Evolutionary conservation across 2,113 vertebrate species (phyloP).

Genomic region (Petromus typicus): DNA sequence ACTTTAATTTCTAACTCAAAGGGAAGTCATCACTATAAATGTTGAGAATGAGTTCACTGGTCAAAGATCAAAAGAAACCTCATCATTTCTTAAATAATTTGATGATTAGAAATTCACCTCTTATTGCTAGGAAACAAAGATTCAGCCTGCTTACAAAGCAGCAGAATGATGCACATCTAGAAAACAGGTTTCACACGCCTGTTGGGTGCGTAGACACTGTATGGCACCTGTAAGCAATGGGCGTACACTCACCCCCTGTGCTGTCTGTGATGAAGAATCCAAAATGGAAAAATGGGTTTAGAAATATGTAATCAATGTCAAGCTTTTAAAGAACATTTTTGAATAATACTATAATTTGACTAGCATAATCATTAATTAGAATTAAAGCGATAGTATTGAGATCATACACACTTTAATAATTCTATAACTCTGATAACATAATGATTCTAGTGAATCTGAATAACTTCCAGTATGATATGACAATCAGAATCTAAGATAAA

Average conservation of each 20-base stretch:
- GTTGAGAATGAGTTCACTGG: not conserved
- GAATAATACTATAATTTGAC: not conserved
- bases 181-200: not conserved
- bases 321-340: not conserved
- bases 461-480: not conserved
- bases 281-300: constrained; percentile 15
- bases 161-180: not conserved
- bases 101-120: constrained; percentile 19
- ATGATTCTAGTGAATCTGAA: not conserved
- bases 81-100: constrained; percentile 37
- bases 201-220: not conserved
- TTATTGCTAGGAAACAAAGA: not conserved
- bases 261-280: not conserved
- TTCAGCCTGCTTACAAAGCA: not conserved
- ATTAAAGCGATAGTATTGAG: not conserved
- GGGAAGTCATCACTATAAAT: not conserved
- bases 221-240: not conserved
- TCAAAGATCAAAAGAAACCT: not conserved
- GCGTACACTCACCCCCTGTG: not conserved
- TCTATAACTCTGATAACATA: constrained; percentile 19
- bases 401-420: not conserved
- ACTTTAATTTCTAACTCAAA: constrained; percentile 13
- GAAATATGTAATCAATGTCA: not conserved
- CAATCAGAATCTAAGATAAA: constrained; percentile 1
- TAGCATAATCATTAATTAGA: constrained; percentile 14